These are phyloP conservation scores for Cataglyphis rosenhaueri DNA, from an alignment of 2,888 invertebrate genomes.

Conservation along the genomic window DNA sequence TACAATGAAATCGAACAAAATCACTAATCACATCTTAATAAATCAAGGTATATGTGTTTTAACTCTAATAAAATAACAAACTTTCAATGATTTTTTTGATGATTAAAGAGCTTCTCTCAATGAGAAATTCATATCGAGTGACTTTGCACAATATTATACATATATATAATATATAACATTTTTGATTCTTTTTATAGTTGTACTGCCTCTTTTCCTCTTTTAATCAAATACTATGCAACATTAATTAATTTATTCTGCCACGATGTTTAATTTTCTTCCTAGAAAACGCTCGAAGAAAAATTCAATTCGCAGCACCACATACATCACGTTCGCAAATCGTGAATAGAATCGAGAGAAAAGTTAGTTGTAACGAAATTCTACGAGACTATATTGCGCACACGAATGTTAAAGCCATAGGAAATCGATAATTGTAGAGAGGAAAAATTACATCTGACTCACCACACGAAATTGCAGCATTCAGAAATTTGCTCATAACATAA, in stretches of 20 bases:
- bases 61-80: background rate
- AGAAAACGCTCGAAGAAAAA: background rate
- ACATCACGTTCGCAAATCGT: background rate
- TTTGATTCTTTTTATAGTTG: background rate
- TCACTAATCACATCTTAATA: background rate
- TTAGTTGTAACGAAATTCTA: slow-evolving; percentile 1
- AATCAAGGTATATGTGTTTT: background rate
- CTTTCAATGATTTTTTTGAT: background rate
- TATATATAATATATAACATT: background rate
- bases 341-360: background rate
- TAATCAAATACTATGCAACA: background rate
- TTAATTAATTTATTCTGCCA: background rate
- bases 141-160: background rate
- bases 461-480: background rate
- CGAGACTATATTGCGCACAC: background rate
- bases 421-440: background rate
- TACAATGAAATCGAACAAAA: background rate
- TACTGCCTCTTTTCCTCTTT: background rate
- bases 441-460: slow-evolving; percentile 24
- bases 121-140: background rate
- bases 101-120: background rate
- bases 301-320: no score
- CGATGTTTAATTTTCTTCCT: background rate
- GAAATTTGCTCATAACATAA: background rate
- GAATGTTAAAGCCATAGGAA: slow-evolving; percentile 16